A percentile compares a stretch with the other conserved stretches of the same genome.
Conservation (phyloP, 2,888 invertebrate genomes). For the Xestoiulus laeticollis region DNA sequence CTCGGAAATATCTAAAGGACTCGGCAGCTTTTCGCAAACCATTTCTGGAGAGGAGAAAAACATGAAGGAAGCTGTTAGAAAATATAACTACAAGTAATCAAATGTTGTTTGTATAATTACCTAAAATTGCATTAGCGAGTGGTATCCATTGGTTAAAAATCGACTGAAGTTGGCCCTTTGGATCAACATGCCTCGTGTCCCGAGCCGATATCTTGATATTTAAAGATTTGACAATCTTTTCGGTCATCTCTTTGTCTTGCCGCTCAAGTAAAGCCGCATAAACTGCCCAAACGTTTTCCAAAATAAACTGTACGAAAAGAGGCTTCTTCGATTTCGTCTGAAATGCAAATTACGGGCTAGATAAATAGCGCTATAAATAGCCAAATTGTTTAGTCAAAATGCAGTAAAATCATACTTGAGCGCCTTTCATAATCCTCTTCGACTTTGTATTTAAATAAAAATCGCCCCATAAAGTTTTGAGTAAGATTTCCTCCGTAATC, state of each 20-base stretch:
- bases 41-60: constrained; percentile 67
- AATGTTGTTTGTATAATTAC: constrained; percentile 60
- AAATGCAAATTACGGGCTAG: constrained; percentile 6
- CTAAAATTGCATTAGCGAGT: constrained; percentile 79
- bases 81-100: neutral
- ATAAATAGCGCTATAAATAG: neutral
- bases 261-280: constrained; percentile 83
- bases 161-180: constrained; percentile 79
- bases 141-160: constrained; percentile 91
- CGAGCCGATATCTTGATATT: constrained; percentile 78
- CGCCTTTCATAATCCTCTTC: constrained; percentile 84
- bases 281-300: constrained; percentile 90
- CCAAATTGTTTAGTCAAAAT: neutral
- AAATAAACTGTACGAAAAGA: constrained; percentile 87
- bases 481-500: constrained; percentile 76
- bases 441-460: constrained; percentile 86
- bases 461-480: constrained; percentile 92
- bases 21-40: constrained; percentile 82
- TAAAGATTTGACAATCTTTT: constrained; percentile 68
- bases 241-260: constrained; percentile 67
- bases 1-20: constrained; percentile 77
- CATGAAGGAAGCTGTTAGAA: neutral
- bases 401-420: constrained; percentile 70
- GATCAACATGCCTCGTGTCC: constrained; percentile 82
- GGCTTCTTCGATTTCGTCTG: constrained; percentile 85